Percentiles rank a stretch among this genome's conserved stretches.
Evolutionary conservation across 1,140 invertebrate genomes (phyloP).

Genomic region (Calephelis nemesis): DNA sequence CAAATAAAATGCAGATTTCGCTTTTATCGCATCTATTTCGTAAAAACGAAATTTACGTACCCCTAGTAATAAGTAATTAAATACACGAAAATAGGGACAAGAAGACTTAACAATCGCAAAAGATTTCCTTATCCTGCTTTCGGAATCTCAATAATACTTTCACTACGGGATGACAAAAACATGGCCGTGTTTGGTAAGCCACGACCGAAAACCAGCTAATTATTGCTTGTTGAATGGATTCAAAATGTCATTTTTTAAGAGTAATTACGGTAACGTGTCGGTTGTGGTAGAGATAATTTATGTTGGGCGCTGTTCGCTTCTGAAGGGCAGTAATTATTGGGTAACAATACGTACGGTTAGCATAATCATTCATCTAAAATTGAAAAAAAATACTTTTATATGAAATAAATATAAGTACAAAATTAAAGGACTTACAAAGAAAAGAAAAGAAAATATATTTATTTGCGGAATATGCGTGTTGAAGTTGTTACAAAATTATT

Average conservation of each 20-base stretch:
- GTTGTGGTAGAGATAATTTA: conserved; percentile 7
- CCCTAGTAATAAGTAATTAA: not conserved
- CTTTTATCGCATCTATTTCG: too few species aligned
- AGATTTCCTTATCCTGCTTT: not conserved
- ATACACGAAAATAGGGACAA: not conserved
- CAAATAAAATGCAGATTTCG: too few species aligned
- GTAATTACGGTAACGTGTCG: conserved; percentile 17
- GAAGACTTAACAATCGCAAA: not conserved
- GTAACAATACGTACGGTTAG: conserved; percentile 6
- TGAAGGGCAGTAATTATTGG: conserved; percentile 12
- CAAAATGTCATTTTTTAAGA: conserved; percentile 18
- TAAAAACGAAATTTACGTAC: too few species aligned
- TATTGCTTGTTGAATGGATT: conserved; percentile 4
- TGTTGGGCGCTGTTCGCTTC: conserved; percentile 3
- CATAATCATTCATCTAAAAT: not conserved
- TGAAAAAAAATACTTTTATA: too few species aligned
- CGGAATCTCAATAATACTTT: not conserved
- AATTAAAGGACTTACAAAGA: too few species aligned
- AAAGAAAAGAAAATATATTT: too few species aligned
- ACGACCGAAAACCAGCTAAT: conserved; percentile 16
- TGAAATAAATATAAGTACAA: too few species aligned
- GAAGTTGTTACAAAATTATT: too few species aligned
- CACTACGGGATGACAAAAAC: conserved; percentile 6
- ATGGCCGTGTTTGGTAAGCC: conserved; percentile 3
- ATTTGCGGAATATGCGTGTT: too few species aligned